phyloP scores from a whole-genome alignment of 2,888 invertebrate species.

The Drosophila falleni region DNA sequence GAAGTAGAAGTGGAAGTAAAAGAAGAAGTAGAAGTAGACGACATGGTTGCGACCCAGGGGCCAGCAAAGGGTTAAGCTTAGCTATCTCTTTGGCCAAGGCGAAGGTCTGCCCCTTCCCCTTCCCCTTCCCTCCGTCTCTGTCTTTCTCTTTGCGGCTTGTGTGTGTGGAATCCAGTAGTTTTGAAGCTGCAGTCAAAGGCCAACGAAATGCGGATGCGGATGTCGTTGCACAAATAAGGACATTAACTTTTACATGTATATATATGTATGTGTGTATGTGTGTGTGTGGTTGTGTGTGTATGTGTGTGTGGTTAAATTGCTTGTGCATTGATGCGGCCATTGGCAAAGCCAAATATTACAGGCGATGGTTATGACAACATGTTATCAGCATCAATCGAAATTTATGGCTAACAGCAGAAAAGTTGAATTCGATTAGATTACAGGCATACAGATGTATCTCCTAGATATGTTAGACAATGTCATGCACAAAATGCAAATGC shows the following conservation, averaged over 20 bases:
- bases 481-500: background rate
- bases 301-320: slow-evolving; percentile 51
- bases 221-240: slow-evolving; percentile 49
- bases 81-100: slow-evolving; percentile 37
- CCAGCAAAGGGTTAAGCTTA: slow-evolving; percentile 54
- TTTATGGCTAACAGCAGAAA: slow-evolving; percentile 27
- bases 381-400: slow-evolving; percentile 32
- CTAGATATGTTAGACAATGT: slow-evolving; percentile 1
- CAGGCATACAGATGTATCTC: background rate
- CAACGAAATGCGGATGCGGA: slow-evolving; percentile 50
- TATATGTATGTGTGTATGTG: slow-evolving; percentile 2
- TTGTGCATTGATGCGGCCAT: slow-evolving; percentile 49
- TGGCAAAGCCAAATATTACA: slow-evolving; percentile 45
- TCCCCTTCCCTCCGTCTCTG: background rate
- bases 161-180: slow-evolving; percentile 40
- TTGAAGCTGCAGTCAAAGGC: slow-evolving; percentile 49
- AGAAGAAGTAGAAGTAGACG: slow-evolving; percentile 26
- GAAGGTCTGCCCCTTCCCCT: slow-evolving; percentile 1
- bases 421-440: slow-evolving; percentile 34
- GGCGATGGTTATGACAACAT: slow-evolving; percentile 50
- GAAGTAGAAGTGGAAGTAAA: background rate
- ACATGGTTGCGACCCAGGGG: slow-evolving; percentile 36
- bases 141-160: slow-evolving; percentile 8
- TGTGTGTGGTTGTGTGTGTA: slow-evolving; percentile 22
- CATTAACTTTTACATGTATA: slow-evolving; percentile 22